A percentile compares a stretch with the other conserved stretches of the same genome.
phyloP scores from a whole-genome alignment of 2,888 invertebrate species.

The Trichacis sp. region DNA sequence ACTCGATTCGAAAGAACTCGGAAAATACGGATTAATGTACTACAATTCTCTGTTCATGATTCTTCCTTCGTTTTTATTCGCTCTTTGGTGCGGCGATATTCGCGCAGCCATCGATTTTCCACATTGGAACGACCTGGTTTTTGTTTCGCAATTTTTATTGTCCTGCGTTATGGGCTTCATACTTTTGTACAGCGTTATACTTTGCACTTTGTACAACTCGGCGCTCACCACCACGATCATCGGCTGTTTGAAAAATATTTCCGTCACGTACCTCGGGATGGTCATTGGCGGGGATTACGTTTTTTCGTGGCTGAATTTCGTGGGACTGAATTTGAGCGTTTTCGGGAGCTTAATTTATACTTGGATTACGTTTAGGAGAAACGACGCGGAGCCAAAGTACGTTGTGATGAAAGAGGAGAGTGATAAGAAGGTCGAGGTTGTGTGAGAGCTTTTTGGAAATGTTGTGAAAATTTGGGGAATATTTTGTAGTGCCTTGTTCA shows the following conservation, averaged over 20 bases:
- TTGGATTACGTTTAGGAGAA: conserved; percentile 84
- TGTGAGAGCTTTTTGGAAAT: conserved; percentile 52
- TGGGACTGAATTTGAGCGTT: conserved; percentile 95
- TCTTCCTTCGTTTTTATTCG: conserved; percentile 78
- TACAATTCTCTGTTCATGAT: conserved; percentile 94
- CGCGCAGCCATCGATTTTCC: conserved; percentile 75
- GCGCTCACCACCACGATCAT: conserved; percentile 99
- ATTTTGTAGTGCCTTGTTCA: not conserved
- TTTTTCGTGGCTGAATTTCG: conserved; percentile 93
- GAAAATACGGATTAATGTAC: conserved; percentile 92
- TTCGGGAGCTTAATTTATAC: conserved; percentile 87
- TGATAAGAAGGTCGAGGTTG: conserved; percentile 64
- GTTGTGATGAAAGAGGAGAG: conserved; percentile 52
- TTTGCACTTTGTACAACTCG: conserved; percentile 96
- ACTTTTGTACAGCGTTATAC: conserved; percentile 92
- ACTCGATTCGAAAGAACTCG: conserved; percentile 91
- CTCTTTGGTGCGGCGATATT: conserved; percentile 83
- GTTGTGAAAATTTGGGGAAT: not conserved
- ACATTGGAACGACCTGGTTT: conserved; percentile 82
- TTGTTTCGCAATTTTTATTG: conserved; percentile 83
- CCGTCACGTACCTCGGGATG: conserved; percentile 98
- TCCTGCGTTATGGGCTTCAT: conserved; percentile 98
- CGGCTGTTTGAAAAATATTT: conserved; percentile 97
- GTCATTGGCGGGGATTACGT: conserved; percentile 98
- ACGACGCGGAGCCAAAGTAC: conserved; percentile 68